Evolutionary conservation across 2,113 vertebrate species (phyloP).

Genomic region (Strigops habroptila): DNA sequence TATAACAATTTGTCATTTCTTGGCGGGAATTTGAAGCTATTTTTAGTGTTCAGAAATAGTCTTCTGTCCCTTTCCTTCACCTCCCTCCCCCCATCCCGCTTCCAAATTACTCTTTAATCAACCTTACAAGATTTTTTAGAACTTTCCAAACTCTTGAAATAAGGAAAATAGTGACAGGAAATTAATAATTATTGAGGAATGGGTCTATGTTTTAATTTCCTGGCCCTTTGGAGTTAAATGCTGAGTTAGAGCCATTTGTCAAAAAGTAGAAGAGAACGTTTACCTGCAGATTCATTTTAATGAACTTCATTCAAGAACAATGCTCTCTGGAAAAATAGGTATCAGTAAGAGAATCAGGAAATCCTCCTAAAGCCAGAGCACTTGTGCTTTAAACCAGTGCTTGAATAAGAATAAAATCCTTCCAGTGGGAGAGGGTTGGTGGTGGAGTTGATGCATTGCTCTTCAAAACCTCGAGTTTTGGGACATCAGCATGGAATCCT

Average conservation of each 20-base stretch:
- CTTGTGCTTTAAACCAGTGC: background rate
- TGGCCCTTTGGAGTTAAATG: background rate
- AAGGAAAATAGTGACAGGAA: constrained; percentile 57
- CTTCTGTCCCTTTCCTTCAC: constrained; percentile 3
- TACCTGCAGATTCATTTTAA: constrained; percentile 23
- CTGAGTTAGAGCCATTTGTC: constrained; percentile 3
- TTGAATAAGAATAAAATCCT: background rate
- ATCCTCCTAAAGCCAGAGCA: background rate
- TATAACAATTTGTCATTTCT: constrained; percentile 54
- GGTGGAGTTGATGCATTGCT: background rate
- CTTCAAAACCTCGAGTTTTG: background rate
- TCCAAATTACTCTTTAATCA: constrained; percentile 53
- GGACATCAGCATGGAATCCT: background rate
- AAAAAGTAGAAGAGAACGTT: background rate
- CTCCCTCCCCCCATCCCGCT: background rate
- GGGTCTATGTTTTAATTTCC: constrained; percentile 45
- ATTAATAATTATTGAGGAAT: constrained; percentile 61
- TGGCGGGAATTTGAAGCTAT: constrained; percentile 56
- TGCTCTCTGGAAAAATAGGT: background rate
- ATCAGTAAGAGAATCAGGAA: background rate
- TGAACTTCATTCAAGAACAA: background rate
- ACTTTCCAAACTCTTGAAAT: constrained; percentile 14
- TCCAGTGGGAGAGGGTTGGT: background rate
- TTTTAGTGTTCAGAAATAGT: constrained; percentile 41
- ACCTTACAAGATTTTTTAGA: background rate